A percentile compares a stretch with the other conserved stretches of the same genome.
Conservation (phyloP, 2,888 invertebrate genomes). For the Coleophora flavipennella region DNA sequence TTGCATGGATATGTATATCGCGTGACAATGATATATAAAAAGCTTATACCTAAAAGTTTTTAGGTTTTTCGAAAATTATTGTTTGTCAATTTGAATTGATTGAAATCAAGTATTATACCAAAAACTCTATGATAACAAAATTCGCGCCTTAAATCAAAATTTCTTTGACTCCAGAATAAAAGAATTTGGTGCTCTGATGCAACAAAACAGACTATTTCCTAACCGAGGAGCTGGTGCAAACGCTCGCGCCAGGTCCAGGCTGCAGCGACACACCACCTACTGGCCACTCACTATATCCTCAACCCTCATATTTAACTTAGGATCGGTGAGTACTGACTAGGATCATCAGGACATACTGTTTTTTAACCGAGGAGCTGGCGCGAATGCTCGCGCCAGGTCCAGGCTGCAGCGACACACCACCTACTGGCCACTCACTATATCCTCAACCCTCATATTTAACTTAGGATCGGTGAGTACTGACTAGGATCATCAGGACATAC, state of each 20-base stretch:
- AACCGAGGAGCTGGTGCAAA: conserved; percentile 74
- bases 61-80: too few relatives aligned
- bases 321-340: conserved; percentile 66
- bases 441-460: conserved; percentile 90
- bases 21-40: too few relatives aligned
- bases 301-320: conserved; percentile 88
- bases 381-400: conserved; percentile 76
- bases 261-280: conserved; percentile 87
- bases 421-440: conserved; percentile 92
- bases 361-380: conserved; percentile 75
- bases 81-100: too few relatives aligned
- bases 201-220: conserved; percentile 85
- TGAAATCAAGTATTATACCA: too few relatives aligned
- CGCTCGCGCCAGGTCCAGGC: conserved; percentile 76
- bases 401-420: conserved; percentile 84
- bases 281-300: conserved; percentile 92
- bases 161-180: conserved; percentile 58
- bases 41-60: too few relatives aligned
- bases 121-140: too few relatives aligned
- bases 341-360: conserved; percentile 54
- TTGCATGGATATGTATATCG: too few relatives aligned
- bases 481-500: conserved; percentile 5
- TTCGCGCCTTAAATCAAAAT: too few relatives aligned
- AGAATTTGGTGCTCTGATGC: conserved; percentile 92
- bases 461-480: conserved; percentile 75